Percentiles rank a stretch among this genome's conserved stretches.
These are phyloP conservation scores for Bombyx mandarina DNA, from an alignment of 1,140 invertebrate genomes.

Conservation along the genomic window DNA sequence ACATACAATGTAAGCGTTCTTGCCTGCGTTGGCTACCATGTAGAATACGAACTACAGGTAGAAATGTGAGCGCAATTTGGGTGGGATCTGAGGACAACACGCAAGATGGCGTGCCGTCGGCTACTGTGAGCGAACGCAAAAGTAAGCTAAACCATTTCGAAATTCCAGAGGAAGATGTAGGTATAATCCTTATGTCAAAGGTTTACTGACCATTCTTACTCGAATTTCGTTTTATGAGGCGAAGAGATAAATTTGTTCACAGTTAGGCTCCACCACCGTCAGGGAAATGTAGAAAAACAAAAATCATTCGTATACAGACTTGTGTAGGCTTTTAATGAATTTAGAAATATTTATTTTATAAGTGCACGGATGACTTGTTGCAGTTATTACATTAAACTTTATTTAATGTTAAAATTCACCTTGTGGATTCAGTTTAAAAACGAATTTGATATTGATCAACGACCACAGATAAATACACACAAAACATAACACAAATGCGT, in stretches of 20 bases:
- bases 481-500: neutral
- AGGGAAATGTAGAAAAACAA: slow-evolving; percentile 21
- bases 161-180: slow-evolving; percentile 4
- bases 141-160: slow-evolving; percentile 33
- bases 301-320: slow-evolving; percentile 22
- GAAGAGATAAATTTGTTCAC: slow-evolving; percentile 3
- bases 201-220: slow-evolving; percentile 12
- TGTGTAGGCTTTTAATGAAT: slow-evolving; percentile 16
- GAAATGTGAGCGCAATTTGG: slow-evolving; percentile 19
- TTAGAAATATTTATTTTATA: slow-evolving; percentile 19
- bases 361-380: slow-evolving; percentile 13
- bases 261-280: slow-evolving; percentile 11
- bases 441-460: too few species aligned
- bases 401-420: neutral
- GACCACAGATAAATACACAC: neutral
- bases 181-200: slow-evolving; percentile 6
- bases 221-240: neutral
- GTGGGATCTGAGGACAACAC: slow-evolving; percentile 28
- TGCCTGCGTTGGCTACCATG: slow-evolving; percentile 19
- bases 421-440: too few species aligned
- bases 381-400: slow-evolving; percentile 5
- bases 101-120: slow-evolving; percentile 56
- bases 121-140: slow-evolving; percentile 27
- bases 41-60: slow-evolving; percentile 20
- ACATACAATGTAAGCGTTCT: slow-evolving; percentile 16